Percentiles rank a stretch among this genome's conserved stretches.
Conservation (phyloP, 2,113 vertebrate species). For the Cichladusa arquata region DNA sequence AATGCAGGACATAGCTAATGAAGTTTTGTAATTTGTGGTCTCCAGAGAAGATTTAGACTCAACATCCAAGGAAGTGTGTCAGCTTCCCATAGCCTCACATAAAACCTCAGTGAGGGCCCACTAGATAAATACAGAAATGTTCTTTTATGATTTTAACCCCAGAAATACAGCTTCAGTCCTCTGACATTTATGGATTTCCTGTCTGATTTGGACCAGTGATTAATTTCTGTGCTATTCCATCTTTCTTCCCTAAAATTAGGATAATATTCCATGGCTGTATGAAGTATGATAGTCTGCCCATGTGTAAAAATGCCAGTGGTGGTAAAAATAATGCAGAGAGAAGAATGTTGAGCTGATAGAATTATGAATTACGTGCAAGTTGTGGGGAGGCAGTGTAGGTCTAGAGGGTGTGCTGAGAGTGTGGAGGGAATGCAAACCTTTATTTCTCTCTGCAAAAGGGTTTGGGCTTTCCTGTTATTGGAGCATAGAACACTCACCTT, state of each 20-base stretch:
- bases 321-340: background rate
- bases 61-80: background rate
- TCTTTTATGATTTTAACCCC: background rate
- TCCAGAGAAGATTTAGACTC: background rate
- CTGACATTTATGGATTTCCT: background rate
- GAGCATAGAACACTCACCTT: background rate
- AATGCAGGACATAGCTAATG: background rate
- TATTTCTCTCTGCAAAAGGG: background rate
- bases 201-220: background rate
- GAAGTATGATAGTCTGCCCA: background rate
- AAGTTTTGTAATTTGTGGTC: background rate
- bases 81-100: background rate
- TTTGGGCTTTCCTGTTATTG: background rate
- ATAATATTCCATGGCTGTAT: background rate
- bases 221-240: background rate
- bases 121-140: background rate
- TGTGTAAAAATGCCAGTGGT: background rate
- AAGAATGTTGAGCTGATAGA: background rate
- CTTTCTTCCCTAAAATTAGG: background rate
- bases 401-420: accelerated
- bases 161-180: background rate
- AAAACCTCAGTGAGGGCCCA: background rate
- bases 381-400: background rate
- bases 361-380: background rate
- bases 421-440: background rate